These are phyloP conservation scores for Dasypogon diadema DNA, from an alignment of 2,888 invertebrate species.

Conservation along the genomic window DNA sequence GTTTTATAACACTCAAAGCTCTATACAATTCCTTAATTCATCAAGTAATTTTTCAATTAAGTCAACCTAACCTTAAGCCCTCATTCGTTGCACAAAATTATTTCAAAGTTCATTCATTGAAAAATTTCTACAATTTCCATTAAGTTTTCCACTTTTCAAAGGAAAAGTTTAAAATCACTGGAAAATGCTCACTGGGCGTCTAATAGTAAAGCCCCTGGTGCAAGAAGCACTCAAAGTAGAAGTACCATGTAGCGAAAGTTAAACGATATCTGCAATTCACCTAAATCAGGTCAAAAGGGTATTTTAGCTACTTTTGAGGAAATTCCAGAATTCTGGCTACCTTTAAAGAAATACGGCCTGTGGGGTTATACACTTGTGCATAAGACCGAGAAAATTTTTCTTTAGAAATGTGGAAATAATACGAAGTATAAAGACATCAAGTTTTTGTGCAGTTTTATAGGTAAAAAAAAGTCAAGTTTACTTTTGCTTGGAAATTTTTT, in stretches of 20 bases:
- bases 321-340: constrained; percentile 5
- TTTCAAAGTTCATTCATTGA: background rate
- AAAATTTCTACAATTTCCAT: background rate
- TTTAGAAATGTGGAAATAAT: no score
- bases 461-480: background rate
- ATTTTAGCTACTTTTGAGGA: constrained; percentile 32
- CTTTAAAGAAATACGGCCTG: background rate
- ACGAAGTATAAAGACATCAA: background rate
- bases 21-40: no score
- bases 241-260: constrained; percentile 21
- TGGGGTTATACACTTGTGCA: background rate
- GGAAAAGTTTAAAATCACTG: background rate
- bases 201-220: background rate
- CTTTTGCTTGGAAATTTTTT: background rate
- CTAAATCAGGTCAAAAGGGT: constrained; percentile 42
- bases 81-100: background rate
- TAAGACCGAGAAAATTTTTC: background rate
- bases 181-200: background rate
- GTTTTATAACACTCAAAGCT: no score
- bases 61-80: background rate
- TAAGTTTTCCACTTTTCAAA: background rate
- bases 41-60: no score
- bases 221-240: background rate
- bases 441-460: background rate
- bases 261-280: constrained; percentile 36